Base-by-base conservation (phyloP, 2,797 vertebrate species). In the Valencia hispanica region DNA sequence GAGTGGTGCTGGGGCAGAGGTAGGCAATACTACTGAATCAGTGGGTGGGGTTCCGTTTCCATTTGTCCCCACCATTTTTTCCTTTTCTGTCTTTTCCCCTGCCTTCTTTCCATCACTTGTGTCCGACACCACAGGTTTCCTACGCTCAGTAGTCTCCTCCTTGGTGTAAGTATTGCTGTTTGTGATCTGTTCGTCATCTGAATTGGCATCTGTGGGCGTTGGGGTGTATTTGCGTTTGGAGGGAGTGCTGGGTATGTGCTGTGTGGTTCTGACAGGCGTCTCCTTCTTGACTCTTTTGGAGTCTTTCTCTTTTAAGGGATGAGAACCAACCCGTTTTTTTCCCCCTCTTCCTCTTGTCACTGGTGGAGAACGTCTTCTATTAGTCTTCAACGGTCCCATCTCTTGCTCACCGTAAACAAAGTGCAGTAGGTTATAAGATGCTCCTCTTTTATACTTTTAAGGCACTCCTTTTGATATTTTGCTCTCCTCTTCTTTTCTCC, bases 331-430 rank as follows among this genome's bases (percentile, higher is more conserved):
- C 83, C 91, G 93, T 79, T 92, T 96, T 80, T 93, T 95, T 70
- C 94, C 94, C 72, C 96, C 95, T 89, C 96, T 96, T 84, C 95
- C 95, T 85, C 96, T 93, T 34, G 95, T 94, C 78, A 96, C 93
- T 18, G 93, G 94, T 30, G 96, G 95, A 50, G 96, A 96, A 73
- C 74, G 92, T 65, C 95, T 94, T 72, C 94, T 92, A 75, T 94
- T 91, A 90, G 96, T 97, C 93, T 96, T 97, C 86, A 94, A 86
- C 20, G 96, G 94, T 91, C 96, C 97, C 97, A 97, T 97, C 85
- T 89, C 93, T 88, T 92, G 79, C 73, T 86, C 70, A 30, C 63
- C 18, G 72, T 80, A 90, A 73, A 84, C 86, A 86, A 91, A 90
- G 88, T 89, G 84, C 84, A 79, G 79, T 73, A 87, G 73, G 84